phyloP scores from a whole-genome alignment of 1,140 invertebrate species.

The Lepidurus packardi region DNA sequence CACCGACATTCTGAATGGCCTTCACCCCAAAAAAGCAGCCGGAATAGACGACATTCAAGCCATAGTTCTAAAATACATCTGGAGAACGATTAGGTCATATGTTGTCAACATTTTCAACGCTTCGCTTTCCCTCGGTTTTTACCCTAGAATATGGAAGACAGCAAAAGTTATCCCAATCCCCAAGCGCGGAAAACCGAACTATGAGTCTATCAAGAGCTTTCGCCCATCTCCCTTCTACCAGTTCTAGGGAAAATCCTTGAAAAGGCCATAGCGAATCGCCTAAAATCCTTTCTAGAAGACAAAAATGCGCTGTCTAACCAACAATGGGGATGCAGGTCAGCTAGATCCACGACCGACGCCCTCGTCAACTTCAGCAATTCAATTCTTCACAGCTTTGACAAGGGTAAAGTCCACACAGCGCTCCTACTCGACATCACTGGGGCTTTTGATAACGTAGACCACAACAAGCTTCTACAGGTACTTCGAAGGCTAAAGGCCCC shows the following conservation, averaged over 20 bases:
- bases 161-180: neutral
- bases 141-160: neutral
- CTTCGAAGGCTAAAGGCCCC: neutral
- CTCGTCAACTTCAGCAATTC: neutral
- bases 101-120: constrained; percentile 20
- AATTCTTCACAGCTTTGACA: neutral
- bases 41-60: neutral
- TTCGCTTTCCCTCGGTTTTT: neutral
- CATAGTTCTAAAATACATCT: neutral
- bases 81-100: neutral
- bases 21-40: neutral
- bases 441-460: neutral
- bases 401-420: constrained; percentile 17
- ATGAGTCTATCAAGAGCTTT: neutral
- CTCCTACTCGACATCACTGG: constrained; percentile 20
- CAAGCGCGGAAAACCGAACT: constrained; percentile 18
- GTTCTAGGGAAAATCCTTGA: constrained; percentile 22
- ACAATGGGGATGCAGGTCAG: neutral
- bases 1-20: neutral
- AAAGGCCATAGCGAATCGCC: constrained; percentile 3
- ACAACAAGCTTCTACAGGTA: neutral
- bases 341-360: neutral
- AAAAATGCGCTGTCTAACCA: constrained; percentile 14
- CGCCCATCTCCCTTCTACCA: constrained; percentile 22
- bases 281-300: neutral